A percentile compares a stretch with the other conserved stretches of the same genome.
phyloP scores from a whole-genome alignment of 2,888 invertebrate genomes.

The Drosophila quasianomalipes region DNA sequence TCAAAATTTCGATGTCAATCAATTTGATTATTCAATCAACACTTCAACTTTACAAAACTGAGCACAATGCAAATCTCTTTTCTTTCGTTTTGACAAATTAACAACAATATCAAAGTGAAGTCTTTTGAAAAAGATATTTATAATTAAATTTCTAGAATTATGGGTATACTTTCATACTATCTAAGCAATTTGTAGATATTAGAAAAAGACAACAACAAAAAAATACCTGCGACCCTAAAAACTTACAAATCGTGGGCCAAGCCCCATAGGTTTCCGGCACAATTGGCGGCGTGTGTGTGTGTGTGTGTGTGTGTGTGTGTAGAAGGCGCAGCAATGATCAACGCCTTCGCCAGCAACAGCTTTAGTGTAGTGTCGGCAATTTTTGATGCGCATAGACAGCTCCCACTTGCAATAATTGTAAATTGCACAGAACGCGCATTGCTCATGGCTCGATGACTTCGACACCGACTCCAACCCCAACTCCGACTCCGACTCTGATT shows the following conservation, averaged over 20 bases:
- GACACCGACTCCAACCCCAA: neutral
- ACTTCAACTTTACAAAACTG: neutral
- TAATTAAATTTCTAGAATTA: neutral
- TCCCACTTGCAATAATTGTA: conserved; percentile 56
- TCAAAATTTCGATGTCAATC: neutral
- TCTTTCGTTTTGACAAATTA: neutral
- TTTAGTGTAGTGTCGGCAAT: conserved; percentile 24
- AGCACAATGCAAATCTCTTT: neutral
- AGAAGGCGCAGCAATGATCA: conserved; percentile 43
- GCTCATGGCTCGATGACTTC: conserved; percentile 40
- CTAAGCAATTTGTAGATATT: conserved; percentile 29
- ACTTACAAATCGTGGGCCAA: conserved; percentile 46
- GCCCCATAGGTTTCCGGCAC: conserved; percentile 45
- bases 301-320: conserved; percentile 37
- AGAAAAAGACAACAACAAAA: neutral
- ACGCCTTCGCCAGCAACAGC: conserved; percentile 33
- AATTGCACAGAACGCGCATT: conserved; percentile 52
- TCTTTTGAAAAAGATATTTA: neutral
- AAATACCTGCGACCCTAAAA: conserved; percentile 27
- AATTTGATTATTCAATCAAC: conserved; percentile 1
- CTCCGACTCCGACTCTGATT: neutral
- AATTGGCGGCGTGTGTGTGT: conserved; percentile 11
- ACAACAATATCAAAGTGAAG: neutral
- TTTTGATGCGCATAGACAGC: conserved; percentile 38
- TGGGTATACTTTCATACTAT: neutral